Evolutionary conservation across 30 jellyfish, hydroid and myxozoan species (phyloP), one percentile per base, ranked within the genome.

Genomic region (Mastigias papua): DNA sequence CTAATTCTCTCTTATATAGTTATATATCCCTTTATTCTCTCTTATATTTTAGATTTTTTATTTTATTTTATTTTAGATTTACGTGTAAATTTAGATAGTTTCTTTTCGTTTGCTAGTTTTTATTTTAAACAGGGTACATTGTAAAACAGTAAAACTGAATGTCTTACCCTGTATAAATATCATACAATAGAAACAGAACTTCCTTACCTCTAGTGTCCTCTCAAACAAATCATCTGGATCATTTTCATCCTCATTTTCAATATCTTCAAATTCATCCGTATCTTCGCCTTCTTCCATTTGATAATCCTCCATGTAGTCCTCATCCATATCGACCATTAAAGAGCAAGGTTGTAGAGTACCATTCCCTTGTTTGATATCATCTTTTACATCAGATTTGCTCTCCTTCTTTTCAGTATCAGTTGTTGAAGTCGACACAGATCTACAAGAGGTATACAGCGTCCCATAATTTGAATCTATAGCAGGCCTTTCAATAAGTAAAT

Each of bases 191-290:
- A n/a, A n/a, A n/a, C n/a, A n/a, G 54, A 42, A 54, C 9, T 5
- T 60, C 8, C 97, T 87, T 49, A 94, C 99, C 68, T 86, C 82
- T 87, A 94, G 33, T 27, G 94, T 65, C 76, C 96, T 95, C 76
- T 94, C 97, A 85, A 89, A 94, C 31, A 89, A 67, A 27, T 94
- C 99, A 49, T 94, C 99, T 32, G 97, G 97, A 34, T 80, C 97
- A 65, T 92, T 83, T 50, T 90, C 98, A 28, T 96, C 98, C 75
- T 91, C 97, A 81, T 86, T 83, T 84, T 96, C 99, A 77, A 82
- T 82, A 37, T 96, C 99, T 64, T 96, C 99, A 80, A 80, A 91
- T 31, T 96, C 99, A 70, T 92, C 98, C 4, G 93, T 95, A 69
- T 93, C 98, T 58, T 93, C 98, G 28, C 92, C 98, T 29, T 93